A percentile compares a stretch with the other conserved stretches of the same genome.
phyloP scores from a whole-genome alignment of 1,140 invertebrate species.

The Sminthurides bifidus region DNA sequence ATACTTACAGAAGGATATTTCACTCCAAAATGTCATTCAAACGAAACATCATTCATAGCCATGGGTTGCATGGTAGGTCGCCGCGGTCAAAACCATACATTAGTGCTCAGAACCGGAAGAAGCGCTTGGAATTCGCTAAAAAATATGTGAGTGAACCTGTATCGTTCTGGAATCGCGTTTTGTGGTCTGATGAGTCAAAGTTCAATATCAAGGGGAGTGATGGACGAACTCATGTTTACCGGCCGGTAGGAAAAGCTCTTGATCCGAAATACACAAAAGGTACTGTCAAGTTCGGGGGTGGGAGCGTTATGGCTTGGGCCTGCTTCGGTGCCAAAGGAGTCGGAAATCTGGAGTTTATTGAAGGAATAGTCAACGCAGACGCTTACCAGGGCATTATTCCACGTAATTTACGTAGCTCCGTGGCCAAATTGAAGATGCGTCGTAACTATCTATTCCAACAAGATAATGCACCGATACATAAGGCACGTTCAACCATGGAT shows the following conservation, averaged over 20 bases:
- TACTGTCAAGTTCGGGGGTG: conserved; percentile 35
- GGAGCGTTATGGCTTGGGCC: conserved; percentile 35
- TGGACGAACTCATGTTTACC: conserved; percentile 27
- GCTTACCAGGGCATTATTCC: conserved; percentile 31
- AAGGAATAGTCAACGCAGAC: conserved; percentile 34
- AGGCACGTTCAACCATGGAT: conserved; percentile 21
- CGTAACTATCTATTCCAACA: conserved; percentile 31
- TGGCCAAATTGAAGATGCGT: conserved; percentile 19
- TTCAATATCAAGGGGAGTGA: conserved; percentile 3
- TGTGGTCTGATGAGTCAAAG: conserved; percentile 7
- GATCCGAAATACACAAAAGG: neutral
- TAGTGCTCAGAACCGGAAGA: neutral
- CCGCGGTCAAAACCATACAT: conserved; percentile 4
- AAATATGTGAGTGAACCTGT: neutral
- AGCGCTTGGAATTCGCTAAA: neutral
- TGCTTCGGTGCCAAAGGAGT: conserved; percentile 34
- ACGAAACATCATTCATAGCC: too few relatives aligned
- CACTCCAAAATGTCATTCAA: too few relatives aligned
- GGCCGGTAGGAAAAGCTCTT: conserved; percentile 21
- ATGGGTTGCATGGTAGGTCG: too few relatives aligned
- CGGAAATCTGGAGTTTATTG: conserved; percentile 33
- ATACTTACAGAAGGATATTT: too few relatives aligned
- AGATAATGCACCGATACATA: conserved; percentile 37
- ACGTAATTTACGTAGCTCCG: conserved; percentile 29
- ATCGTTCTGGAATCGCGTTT: neutral